Conservation (phyloP, 2,888 invertebrate genomes). For the Chrysolina haemoptera region DNA sequence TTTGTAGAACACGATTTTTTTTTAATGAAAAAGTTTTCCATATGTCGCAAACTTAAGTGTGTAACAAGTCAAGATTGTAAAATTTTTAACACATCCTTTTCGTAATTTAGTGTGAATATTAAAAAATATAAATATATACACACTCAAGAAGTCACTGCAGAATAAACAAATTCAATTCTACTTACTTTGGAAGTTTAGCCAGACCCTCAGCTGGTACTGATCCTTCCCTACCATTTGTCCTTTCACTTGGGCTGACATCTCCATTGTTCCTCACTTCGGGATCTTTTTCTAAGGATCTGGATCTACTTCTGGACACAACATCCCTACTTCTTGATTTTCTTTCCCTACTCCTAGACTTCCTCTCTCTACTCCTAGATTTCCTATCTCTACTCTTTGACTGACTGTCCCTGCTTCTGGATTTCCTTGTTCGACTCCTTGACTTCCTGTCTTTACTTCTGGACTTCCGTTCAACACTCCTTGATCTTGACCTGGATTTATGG, state of each 20-base stretch:
- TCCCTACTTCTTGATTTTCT: constrained; percentile 46
- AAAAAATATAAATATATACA: no score
- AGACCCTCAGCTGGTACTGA: constrained; percentile 51
- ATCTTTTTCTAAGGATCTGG: constrained; percentile 58
- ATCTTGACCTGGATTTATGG: constrained; percentile 51
- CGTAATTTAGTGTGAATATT: no score
- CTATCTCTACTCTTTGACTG: constrained; percentile 55
- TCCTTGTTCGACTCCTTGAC: constrained; percentile 37
- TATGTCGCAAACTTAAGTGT: no score
- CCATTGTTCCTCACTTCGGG: constrained; percentile 67
- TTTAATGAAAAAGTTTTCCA: no score
- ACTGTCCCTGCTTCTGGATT: constrained; percentile 53
- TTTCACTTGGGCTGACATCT: constrained; percentile 63
- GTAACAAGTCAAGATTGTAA: no score
- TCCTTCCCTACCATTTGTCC: constrained; percentile 59
- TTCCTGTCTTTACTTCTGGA: constrained; percentile 49
- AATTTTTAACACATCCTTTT: no score
- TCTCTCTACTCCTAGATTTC: constrained; percentile 54
- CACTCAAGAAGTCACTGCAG: neutral
- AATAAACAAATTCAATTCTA: constrained; percentile 5
- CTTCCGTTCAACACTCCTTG: constrained; percentile 55
- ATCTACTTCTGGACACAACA: constrained; percentile 50
- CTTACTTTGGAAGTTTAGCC: constrained; percentile 44
- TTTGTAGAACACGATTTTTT: no score
- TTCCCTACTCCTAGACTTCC: constrained; percentile 45